A percentile compares a stretch with the other conserved stretches of the same genome.
phyloP scores from a whole-genome alignment of 2,888 invertebrate species.

The Thera obeliscata region DNA sequence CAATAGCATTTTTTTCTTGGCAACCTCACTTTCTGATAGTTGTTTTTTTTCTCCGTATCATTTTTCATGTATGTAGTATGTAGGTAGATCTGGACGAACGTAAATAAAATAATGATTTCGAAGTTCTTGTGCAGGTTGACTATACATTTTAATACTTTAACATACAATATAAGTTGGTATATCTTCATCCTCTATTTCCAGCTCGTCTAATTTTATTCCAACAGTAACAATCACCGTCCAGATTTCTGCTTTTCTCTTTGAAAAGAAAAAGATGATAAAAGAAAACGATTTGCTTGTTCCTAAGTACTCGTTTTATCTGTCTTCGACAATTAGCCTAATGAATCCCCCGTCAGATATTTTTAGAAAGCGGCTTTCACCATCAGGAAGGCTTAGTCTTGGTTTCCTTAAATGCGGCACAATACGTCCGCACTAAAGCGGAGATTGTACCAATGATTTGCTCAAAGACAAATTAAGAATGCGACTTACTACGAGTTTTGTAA shows the following conservation, averaged over 20 bases:
- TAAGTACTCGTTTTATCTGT: constrained; percentile 26
- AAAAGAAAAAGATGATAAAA: constrained; percentile 6
- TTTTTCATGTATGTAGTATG: no score
- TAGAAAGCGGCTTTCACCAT: constrained; percentile 50
- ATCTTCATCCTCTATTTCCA: background rate
- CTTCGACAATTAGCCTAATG: constrained; percentile 53
- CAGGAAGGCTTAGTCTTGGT: constrained; percentile 43
- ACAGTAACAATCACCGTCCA: background rate
- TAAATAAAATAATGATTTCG: no score
- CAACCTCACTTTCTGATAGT: no score
- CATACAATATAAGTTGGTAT: background rate
- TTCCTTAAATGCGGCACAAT: background rate
- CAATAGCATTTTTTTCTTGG: no score
- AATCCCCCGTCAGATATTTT: constrained; percentile 48
- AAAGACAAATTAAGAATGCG: background rate
- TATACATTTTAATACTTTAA: no score
- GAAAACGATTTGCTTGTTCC: constrained; percentile 7
- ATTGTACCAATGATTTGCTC: background rate
- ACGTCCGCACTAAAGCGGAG: background rate
- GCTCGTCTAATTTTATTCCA: background rate
- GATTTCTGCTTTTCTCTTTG: background rate
- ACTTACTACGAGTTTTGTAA: background rate
- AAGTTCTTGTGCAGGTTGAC: no score
- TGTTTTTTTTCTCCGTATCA: no score
- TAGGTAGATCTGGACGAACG: no score